phyloP scores from a whole-genome alignment of 1,140 invertebrate species.

The Drosophila orena region DNA sequence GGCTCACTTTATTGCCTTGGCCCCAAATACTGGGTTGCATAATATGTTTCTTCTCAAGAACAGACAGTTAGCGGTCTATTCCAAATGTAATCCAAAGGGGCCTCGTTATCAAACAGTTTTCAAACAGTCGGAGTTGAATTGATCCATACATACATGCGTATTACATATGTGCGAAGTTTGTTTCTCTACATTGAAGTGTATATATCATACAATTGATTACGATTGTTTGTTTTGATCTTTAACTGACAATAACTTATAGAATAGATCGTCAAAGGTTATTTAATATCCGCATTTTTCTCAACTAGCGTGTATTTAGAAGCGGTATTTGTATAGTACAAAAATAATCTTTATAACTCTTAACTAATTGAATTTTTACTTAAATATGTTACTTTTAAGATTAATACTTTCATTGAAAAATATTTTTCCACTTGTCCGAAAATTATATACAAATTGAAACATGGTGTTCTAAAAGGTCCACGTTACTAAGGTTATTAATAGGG shows the following conservation, averaged over 20 bases:
- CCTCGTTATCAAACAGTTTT: constrained; percentile 22
- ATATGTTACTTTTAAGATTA: constrained; percentile 8
- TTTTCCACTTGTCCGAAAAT: constrained; percentile 3
- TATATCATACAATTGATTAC: constrained; percentile 68
- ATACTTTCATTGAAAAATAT: constrained; percentile 45
- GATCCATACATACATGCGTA: constrained; percentile 9
- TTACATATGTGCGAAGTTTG: constrained; percentile 24
- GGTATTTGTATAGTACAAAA: constrained; percentile 69
- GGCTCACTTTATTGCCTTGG: constrained; percentile 69
- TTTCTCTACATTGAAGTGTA: constrained; percentile 42
- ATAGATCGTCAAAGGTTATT: constrained; percentile 28
- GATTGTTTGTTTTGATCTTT: constrained; percentile 28
- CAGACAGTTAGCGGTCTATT: constrained; percentile 1
- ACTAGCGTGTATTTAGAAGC: constrained; percentile 9
- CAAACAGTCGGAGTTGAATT: constrained; percentile 32
- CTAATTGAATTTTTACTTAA: constrained; percentile 28
- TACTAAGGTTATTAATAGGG: constrained; percentile 14
- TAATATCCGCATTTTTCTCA: constrained; percentile 22
- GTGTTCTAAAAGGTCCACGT: constrained; percentile 12
- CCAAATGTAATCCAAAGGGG: constrained; percentile 28
- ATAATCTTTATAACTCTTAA: constrained; percentile 49
- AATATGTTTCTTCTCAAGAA: constrained; percentile 11
- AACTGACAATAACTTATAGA: constrained; percentile 55
- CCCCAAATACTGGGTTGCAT: constrained; percentile 57
- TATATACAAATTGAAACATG: constrained; percentile 25